These are phyloP conservation scores for Equus quagga DNA, from an alignment of 2,113 vertebrate genomes.

Conservation along the genomic window DNA sequence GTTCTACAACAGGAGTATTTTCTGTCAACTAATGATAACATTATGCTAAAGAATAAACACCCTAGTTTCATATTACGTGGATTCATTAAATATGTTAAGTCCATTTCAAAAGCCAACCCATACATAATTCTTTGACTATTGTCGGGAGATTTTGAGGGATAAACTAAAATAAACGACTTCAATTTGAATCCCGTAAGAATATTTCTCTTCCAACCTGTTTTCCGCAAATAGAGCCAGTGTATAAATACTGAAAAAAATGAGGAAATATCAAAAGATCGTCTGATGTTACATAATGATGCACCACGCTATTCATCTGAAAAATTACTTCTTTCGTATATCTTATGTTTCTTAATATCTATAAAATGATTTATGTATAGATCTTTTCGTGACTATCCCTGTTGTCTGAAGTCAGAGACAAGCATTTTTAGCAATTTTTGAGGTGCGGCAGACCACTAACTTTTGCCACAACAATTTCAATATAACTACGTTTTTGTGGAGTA, in stretches of 20 bases:
- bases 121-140: conserved; percentile 11
- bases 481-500: not conserved
- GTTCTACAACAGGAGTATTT: not conserved
- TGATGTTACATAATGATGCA: not conserved
- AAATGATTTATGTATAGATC: not conserved
- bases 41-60: not conserved
- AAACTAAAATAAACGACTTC: not conserved
- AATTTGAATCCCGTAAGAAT: not conserved
- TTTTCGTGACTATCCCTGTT: not conserved
- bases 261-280: not conserved
- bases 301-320: not conserved
- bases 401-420: not conserved
- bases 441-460: not conserved
- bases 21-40: not conserved
- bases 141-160: not conserved
- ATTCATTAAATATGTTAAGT: not conserved
- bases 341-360: not conserved
- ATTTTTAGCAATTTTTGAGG: not conserved
- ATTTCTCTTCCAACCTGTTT: not conserved
- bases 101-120: not conserved
- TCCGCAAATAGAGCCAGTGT: not conserved
- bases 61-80: not conserved
- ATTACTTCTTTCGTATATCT: not conserved
- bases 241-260: not conserved
- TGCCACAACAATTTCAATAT: not conserved